A percentile compares a stretch with the other conserved stretches of the same genome.
phyloP scores from a whole-genome alignment of 2,113 vertebrate genomes.

The Axis porcinus region DNA sequence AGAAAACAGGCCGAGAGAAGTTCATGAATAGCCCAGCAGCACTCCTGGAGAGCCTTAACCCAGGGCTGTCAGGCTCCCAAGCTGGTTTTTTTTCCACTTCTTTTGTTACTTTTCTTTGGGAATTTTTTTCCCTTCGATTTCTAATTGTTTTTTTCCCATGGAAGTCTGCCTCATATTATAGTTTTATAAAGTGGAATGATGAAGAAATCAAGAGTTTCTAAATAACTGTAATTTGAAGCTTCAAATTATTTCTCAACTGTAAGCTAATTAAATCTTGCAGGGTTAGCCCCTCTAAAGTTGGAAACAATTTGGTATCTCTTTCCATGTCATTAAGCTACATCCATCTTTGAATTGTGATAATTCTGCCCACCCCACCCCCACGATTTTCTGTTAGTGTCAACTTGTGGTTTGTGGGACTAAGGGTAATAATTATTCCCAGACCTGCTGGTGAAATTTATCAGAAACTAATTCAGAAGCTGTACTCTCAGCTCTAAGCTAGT shows the following conservation, averaged over 20 bases:
- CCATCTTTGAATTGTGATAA: not conserved
- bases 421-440: not conserved
- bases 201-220: conserved; percentile 44
- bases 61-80: not conserved
- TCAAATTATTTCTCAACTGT: conserved; percentile 47
- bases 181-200: conserved; percentile 53
- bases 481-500: not conserved
- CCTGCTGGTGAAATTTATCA: not conserved
- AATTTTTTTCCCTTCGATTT: not conserved
- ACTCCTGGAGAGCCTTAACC: not conserved
- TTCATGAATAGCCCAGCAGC: not conserved
- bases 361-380: not conserved
- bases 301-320: conserved; percentile 17
- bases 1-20: not conserved
- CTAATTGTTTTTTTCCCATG: not conserved
- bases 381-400: not conserved
- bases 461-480: not conserved
- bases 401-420: not conserved
- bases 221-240: conserved; percentile 60
- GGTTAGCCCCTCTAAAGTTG: not conserved
- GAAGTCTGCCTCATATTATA: conserved; percentile 20
- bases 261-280: conserved; percentile 55
- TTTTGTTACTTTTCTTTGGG: not conserved
- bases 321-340: not conserved
- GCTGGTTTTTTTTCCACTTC: not conserved